phyloP scores from a whole-genome alignment of 1,140 invertebrate genomes.

The Bombus sibiricus region DNA sequence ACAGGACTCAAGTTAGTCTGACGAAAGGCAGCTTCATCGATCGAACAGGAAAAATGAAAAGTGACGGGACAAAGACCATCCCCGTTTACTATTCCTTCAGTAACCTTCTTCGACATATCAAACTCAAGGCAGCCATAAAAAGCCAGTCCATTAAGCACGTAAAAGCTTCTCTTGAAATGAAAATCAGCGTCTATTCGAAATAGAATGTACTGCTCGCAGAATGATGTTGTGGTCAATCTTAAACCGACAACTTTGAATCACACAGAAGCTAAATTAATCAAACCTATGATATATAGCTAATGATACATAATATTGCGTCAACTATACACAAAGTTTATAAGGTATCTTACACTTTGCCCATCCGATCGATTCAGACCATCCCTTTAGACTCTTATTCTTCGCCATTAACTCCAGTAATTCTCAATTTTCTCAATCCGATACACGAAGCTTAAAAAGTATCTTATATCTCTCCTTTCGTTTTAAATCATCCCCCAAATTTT shows the following conservation, averaged over 20 bases:
- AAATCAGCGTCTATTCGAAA: background rate
- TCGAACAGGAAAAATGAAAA: conserved; percentile 4
- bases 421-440: too few relatives aligned
- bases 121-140: background rate
- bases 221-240: too few relatives aligned
- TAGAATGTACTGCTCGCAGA: background rate
- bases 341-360: too few relatives aligned
- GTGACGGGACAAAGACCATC: conserved; percentile 5
- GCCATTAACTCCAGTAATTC: too few relatives aligned
- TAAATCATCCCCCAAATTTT: too few relatives aligned
- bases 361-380: too few relatives aligned
- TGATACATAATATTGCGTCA: too few relatives aligned
- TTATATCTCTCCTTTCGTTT: background rate
- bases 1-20: background rate
- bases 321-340: too few relatives aligned
- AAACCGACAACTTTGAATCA: too few relatives aligned
- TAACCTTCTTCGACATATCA: background rate
- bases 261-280: too few relatives aligned
- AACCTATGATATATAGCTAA: too few relatives aligned
- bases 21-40: conserved; percentile 16
- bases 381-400: too few relatives aligned
- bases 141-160: background rate
- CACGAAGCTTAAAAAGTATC: background rate
- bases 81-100: background rate
- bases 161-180: background rate